Conservation (phyloP, 2,888 invertebrate species). For the Spilosoma lubricipeda region DNA sequence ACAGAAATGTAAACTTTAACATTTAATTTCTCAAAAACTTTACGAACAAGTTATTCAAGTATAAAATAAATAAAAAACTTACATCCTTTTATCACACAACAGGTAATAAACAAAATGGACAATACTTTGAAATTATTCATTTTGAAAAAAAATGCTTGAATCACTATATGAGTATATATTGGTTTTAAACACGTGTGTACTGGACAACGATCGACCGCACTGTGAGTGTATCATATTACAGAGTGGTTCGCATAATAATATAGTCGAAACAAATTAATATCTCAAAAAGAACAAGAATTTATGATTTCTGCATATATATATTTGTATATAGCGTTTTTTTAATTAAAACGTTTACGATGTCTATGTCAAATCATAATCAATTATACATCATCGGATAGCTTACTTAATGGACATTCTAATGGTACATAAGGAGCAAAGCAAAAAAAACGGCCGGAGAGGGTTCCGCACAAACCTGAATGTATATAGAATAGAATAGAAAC, state of each 20-base stretch:
- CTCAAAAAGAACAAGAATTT: background rate
- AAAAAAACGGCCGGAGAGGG: no score
- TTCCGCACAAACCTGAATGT: no score
- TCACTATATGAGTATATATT: background rate
- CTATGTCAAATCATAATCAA: no score
- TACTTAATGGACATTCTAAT: no score
- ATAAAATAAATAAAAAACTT: conserved; percentile 19
- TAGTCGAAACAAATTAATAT: background rate
- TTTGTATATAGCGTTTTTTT: background rate
- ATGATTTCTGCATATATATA: background rate
- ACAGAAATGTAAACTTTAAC: no score
- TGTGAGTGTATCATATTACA: background rate
- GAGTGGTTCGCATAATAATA: background rate
- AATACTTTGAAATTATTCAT: conserved; percentile 10
- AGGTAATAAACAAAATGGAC: background rate
- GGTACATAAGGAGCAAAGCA: no score
- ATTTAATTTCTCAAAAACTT: background rate
- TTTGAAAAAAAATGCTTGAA: conserved; percentile 2
- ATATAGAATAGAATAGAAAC: no score
- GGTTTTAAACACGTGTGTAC: conserved; percentile 3
- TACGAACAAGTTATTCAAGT: background rate
- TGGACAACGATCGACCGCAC: background rate
- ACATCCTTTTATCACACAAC: conserved; percentile 22
- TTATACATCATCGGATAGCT: no score
- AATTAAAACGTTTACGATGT: background rate